Percentiles rank a stretch among this genome's conserved stretches.
These are phyloP conservation scores for Pampus argenteus DNA, from an alignment of 2,797 vertebrate species.

Conservation along the genomic window DNA sequence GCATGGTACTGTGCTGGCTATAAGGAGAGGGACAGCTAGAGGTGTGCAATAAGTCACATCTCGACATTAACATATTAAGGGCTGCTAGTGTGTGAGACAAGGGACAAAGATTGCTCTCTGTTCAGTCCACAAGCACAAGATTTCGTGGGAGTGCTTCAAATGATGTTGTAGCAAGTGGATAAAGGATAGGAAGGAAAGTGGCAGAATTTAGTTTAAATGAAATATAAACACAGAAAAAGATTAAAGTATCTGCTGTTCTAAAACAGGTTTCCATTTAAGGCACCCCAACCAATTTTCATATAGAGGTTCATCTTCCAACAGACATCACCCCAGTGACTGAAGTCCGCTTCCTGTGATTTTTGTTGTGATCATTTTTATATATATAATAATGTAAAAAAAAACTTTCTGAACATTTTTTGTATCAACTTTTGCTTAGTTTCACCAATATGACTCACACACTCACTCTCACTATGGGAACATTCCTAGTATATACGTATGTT, in stretches of 20 bases:
- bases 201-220: conserved; percentile 1
- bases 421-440: not conserved
- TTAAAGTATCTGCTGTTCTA: not conserved
- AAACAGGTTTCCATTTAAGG: conserved; percentile 31
- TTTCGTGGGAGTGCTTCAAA: conserved; percentile 58
- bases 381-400: not conserved
- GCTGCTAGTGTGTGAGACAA: conserved; percentile 33
- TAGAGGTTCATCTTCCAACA: not conserved
- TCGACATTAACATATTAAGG: conserved; percentile 52
- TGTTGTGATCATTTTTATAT: too few relatives aligned
- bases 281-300: not conserved
- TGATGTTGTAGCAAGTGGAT: conserved; percentile 42
- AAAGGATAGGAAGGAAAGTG: conserved; percentile 17
- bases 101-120: conserved; percentile 41
- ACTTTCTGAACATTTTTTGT: not conserved
- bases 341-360: conserved; percentile 1
- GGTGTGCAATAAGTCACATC: conserved; percentile 51
- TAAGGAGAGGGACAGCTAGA: conserved; percentile 27
- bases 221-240: not conserved
- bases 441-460: too few relatives aligned
- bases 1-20: not conserved
- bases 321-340: conserved; percentile 13
- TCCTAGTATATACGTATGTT: too few relatives aligned
- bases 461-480: too few relatives aligned
- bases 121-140: conserved; percentile 59